A percentile compares a stretch with the other conserved stretches of the same genome.
phyloP scores from a whole-genome alignment of 1,140 invertebrate species.

The Solen grandis region DNA sequence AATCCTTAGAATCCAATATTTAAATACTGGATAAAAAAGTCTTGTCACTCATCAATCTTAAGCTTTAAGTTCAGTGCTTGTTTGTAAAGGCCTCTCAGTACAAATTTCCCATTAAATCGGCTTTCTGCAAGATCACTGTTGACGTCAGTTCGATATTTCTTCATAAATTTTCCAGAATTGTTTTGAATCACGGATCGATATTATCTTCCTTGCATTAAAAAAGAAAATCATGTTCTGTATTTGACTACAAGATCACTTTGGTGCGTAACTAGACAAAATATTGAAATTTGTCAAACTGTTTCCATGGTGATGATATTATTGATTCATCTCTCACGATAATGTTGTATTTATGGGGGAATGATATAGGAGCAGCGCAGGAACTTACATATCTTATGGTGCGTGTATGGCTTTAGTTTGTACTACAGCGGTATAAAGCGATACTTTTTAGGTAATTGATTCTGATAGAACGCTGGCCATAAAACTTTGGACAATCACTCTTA shows the following conservation, averaged over 20 bases:
- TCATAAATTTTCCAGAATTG: too few relatives aligned
- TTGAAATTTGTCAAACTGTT: conserved; percentile 58
- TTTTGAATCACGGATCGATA: too few relatives aligned
- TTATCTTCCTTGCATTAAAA: too few relatives aligned
- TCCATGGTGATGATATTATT: conserved; percentile 51
- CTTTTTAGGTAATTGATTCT: not conserved
- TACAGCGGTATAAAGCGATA: not conserved
- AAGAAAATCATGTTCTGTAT: too few relatives aligned
- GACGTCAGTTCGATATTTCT: too few relatives aligned
- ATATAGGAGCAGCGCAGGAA: conserved; percentile 9
- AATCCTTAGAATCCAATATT: too few relatives aligned
- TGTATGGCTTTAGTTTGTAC: not conserved
- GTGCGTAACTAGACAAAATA: conserved; percentile 25
- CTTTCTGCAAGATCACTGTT: too few relatives aligned
- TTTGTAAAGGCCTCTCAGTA: too few relatives aligned
- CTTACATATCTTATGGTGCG: not conserved
- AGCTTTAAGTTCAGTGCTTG: too few relatives aligned
- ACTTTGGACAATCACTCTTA: not conserved
- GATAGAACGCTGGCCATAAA: not conserved
- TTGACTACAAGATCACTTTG: not conserved
- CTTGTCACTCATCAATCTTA: too few relatives aligned
- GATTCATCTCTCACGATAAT: conserved; percentile 41
- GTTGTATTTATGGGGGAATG: conserved; percentile 51
- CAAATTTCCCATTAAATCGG: too few relatives aligned
- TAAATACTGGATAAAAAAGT: too few relatives aligned